Conservation (phyloP, 2,113 vertebrate genomes). For the Callionymus lyra region DNA sequence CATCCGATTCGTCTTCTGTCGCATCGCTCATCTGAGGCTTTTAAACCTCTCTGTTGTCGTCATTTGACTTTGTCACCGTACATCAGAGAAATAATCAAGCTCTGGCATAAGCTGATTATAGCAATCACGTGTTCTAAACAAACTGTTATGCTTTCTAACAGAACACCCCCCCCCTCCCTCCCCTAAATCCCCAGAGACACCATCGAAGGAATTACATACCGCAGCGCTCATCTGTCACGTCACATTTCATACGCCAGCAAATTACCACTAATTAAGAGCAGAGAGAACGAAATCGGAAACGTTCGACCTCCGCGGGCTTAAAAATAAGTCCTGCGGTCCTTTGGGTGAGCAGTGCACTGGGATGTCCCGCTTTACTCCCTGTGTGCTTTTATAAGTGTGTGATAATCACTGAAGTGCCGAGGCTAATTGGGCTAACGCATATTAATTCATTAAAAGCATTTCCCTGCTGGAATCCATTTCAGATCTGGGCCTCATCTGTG, state of each 20-base stretch:
- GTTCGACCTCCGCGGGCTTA: constrained; percentile 61
- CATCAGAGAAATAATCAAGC: neutral
- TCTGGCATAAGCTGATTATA: constrained; percentile 23
- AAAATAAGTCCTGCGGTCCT: constrained; percentile 66
- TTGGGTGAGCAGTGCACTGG: constrained; percentile 46
- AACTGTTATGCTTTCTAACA: constrained; percentile 46
- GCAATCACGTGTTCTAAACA: constrained; percentile 20
- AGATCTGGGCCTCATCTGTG: constrained; percentile 59
- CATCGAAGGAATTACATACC: constrained; percentile 40
- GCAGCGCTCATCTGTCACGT: constrained; percentile 52
- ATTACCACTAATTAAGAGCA: constrained; percentile 56
- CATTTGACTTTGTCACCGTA: no score
- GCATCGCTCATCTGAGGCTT: no score
- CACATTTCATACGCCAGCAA: constrained; percentile 38
- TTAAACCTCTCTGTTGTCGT: no score
- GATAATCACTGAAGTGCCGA: constrained; percentile 61
- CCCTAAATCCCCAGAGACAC: constrained; percentile 23
- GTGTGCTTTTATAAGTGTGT: constrained; percentile 9
- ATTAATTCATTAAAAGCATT: constrained; percentile 70
- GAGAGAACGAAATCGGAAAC: constrained; percentile 50
- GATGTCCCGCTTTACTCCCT: constrained; percentile 53
- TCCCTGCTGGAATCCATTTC: constrained; percentile 57
- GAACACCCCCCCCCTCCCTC: constrained; percentile 4
- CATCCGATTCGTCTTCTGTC: no score
- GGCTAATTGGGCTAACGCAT: constrained; percentile 69